Base-by-base conservation (phyloP, 2,797 vertebrate genomes). In the Nyctalus aviator region DNA sequence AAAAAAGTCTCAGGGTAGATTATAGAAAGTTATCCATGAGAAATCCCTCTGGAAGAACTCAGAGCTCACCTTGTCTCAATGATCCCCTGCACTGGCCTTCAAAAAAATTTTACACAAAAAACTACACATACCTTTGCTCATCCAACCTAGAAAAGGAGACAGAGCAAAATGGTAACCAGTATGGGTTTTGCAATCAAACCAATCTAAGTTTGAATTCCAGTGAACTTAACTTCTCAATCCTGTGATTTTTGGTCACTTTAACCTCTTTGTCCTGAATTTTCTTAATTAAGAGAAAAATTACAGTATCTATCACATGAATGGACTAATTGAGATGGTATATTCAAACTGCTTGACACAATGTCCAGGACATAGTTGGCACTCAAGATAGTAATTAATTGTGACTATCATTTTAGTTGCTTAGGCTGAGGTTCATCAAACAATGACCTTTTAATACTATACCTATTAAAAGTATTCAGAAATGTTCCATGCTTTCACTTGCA, bases 111-210 rank as follows among this genome's bases (percentile, higher is more conserved):
- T 2, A 18, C 12, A 32, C 69, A 77, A 35, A 55, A 55, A 35
- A 14, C 50, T 35, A 3, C 20, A 55, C 4, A 2, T 25, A 23
- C 5, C 18, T 37, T 41, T 32, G n/a, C 11, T 27, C 30, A 35
- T 64, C 27, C 10, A 1, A 2, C 2, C 3, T 44, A 27, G 13
- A 25, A 75, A n/a, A 53, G 21, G 17, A 14, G 21, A 46, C 8
- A 23, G 23, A 18, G 3, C 2, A 4, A 2, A n/a, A 3, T 8
- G 6, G 13, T 48, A 53, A 71, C 8, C 2, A n/a, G 2, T 8
- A 3, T 10, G 41, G 23, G 18, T 91, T 71, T 87, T 23, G 50
- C 18, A 62, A 46, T 69, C n/a, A 41, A 37, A 91, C 64, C 27
- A 55, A 53, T 10, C 41, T 48, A 69, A 30, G 6, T 79, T 59